These are phyloP conservation scores for Balanococcus diminutus DNA, from an alignment of 2,888 invertebrate species.

Conservation along the genomic window DNA sequence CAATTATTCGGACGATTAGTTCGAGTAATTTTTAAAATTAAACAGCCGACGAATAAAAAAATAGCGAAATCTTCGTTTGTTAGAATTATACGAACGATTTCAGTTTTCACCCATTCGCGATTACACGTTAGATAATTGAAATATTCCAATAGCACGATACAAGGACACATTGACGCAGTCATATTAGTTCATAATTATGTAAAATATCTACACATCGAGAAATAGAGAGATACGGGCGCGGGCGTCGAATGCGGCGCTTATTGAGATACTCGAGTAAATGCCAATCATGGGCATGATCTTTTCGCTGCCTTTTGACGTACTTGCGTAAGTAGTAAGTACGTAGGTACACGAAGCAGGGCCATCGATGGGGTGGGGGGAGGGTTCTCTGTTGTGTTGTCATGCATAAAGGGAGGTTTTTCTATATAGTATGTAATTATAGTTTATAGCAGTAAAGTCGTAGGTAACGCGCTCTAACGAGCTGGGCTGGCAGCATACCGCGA, in stretches of 20 bases:
- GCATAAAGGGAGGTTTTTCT: neutral
- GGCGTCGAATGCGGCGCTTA: neutral
- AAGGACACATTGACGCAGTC: no score
- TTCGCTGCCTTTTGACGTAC: neutral
- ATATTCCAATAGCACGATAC: neutral
- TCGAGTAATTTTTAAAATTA: no score
- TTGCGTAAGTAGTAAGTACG: neutral
- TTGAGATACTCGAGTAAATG: neutral
- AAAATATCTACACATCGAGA: neutral
- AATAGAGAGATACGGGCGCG: no score
- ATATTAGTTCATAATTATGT: neutral
- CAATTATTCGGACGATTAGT: no score
- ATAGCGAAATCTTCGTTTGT: no score
- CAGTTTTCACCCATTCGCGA: no score
- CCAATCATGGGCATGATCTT: constrained; percentile 23
- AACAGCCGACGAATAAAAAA: no score
- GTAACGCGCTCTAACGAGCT: constrained; percentile 37
- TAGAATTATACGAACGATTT: no score
- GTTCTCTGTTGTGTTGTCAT: neutral
- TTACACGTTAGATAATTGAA: constrained; percentile 13
- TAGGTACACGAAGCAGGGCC: neutral
- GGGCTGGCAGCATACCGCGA: neutral
- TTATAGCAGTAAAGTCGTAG: constrained; percentile 6
- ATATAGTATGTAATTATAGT: neutral
- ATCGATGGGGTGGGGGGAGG: no score